A percentile compares a stretch with the other conserved stretches of the same genome.
phyloP scores from a whole-genome alignment of 1,140 invertebrate genomes.

The Drosophila santomea region DNA sequence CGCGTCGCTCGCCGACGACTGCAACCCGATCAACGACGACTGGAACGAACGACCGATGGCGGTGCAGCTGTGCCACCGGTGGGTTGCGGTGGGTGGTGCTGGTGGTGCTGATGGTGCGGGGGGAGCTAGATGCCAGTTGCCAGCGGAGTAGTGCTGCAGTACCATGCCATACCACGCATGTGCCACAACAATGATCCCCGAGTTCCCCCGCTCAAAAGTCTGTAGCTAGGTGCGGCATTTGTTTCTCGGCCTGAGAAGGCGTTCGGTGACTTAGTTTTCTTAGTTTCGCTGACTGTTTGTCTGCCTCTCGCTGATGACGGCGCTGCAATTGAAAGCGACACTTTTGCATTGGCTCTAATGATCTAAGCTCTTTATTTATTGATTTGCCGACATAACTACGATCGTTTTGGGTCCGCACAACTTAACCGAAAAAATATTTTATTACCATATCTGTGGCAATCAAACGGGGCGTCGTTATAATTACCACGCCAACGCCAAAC shows the following conservation, averaged over 20 bases:
- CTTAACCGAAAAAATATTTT: conserved; percentile 50
- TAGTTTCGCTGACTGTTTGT: conserved; percentile 54
- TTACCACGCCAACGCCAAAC: conserved; percentile 56
- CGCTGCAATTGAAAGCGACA: conserved; percentile 67
- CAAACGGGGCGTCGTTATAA: conserved; percentile 68
- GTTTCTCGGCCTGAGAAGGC: conserved; percentile 38
- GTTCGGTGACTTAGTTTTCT: conserved; percentile 66
- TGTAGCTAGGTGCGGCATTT: conserved; percentile 52
- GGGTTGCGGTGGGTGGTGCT: conserved; percentile 16
- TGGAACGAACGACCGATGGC: conserved; percentile 25
- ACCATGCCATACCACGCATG: conserved; percentile 66
- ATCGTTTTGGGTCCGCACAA: conserved; percentile 29
- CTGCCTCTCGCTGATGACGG: conserved; percentile 44
- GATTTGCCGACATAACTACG: conserved; percentile 68
- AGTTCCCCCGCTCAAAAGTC: conserved; percentile 2
- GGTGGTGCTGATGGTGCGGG: conserved; percentile 10
- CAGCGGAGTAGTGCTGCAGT: conserved; percentile 30
- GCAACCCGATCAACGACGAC: conserved; percentile 40
- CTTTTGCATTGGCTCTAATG: conserved; percentile 61
- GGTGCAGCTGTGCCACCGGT: conserved; percentile 41
- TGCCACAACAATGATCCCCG: conserved; percentile 51
- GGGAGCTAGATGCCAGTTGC: conserved; percentile 30
- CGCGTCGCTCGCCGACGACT: conserved; percentile 51
- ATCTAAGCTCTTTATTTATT: conserved; percentile 74
- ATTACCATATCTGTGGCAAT: conserved; percentile 72